A percentile compares a stretch with the other conserved stretches of the same genome.
Conservation (phyloP, 2,113 vertebrate genomes). For the Podiceps cristatus region DNA sequence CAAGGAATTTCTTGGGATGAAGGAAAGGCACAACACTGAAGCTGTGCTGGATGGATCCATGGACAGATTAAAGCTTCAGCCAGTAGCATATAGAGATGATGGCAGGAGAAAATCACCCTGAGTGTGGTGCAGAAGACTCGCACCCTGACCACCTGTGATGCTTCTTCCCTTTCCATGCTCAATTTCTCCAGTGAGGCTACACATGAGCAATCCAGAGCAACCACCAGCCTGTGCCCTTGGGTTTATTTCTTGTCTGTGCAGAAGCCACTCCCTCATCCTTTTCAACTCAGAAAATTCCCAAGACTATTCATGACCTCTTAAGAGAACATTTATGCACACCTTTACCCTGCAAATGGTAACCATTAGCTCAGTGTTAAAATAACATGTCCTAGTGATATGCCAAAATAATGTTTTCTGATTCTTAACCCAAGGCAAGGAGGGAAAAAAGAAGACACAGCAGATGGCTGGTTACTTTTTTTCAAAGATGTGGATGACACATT, state of each 20-base stretch:
- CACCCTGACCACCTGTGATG: not conserved
- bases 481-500: accelerated
- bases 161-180: not conserved
- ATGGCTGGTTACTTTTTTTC: not conserved
- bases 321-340: not conserved
- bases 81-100: accelerated
- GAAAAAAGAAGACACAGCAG: not conserved
- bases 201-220: not conserved
- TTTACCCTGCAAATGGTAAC: not conserved
- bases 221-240: not conserved
- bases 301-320: not conserved
- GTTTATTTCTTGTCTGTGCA: not conserved
- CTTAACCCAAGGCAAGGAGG: not conserved
- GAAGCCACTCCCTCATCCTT: not conserved
- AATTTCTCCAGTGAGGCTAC: not conserved
- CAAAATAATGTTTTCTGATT: not conserved
- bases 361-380: constrained; percentile 6
- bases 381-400: not conserved
- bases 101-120: not conserved
- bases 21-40: not conserved
- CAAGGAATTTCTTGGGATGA: not conserved
- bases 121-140: accelerated
- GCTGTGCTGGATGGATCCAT: accelerated
- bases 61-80: not conserved
- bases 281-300: not conserved